A percentile compares a stretch with the other conserved stretches of the same genome.
Conservation (phyloP, 2,888 invertebrate genomes). For the Morpho deidamia region DNA sequence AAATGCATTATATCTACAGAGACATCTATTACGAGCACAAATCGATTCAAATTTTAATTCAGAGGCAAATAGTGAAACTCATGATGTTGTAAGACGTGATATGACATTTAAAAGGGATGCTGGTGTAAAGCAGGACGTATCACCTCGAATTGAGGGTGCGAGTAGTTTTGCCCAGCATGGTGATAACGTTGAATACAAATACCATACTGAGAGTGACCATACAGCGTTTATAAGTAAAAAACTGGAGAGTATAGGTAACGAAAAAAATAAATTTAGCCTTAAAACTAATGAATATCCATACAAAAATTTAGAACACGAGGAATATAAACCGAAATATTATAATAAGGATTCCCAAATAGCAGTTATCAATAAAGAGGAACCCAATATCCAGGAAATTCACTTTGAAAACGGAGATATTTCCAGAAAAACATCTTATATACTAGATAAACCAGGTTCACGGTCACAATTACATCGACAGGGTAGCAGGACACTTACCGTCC, state of each 20-base stretch:
- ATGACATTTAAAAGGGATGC: constrained; percentile 1
- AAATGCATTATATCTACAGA: constrained; percentile 7
- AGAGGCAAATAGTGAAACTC: neutral
- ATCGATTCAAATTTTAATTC: neutral
- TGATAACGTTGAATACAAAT: neutral
- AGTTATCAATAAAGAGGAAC: no score
- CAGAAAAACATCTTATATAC: no score
- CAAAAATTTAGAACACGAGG: neutral
- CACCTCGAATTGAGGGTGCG: neutral
- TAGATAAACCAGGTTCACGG: no score
- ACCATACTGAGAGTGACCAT: constrained; percentile 2
- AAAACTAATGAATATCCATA: constrained; percentile 2
- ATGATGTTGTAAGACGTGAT: constrained; percentile 7
- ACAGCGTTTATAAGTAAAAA: neutral
- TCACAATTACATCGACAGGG: no score
- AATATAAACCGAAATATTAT: no score
- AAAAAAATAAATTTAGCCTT: neutral
- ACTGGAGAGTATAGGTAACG: neutral
- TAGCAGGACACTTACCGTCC: no score
- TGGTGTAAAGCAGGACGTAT: neutral
- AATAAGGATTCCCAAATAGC: no score
- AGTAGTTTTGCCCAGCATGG: neutral
- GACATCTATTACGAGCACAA: constrained; percentile 1
- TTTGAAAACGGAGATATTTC: no score
- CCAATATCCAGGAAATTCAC: no score